phyloP scores from a whole-genome alignment of 2,797 vertebrate species.

The Propithecus perrieri region DNA sequence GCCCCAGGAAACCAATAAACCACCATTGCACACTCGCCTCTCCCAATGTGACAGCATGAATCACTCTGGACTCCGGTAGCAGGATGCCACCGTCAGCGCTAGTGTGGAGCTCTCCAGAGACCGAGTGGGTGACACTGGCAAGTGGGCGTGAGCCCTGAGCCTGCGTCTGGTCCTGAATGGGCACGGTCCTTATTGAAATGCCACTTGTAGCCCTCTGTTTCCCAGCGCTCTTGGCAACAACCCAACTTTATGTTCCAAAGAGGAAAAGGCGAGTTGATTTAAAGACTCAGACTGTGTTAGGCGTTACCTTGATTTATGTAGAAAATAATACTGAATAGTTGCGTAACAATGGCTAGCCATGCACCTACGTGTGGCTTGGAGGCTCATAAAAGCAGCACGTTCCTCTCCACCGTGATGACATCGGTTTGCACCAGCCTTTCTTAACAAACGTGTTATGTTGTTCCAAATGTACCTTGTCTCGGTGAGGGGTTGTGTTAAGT shows the following conservation, averaged over 20 bases:
- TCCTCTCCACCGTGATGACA: conserved; percentile 51
- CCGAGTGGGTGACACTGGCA: neutral
- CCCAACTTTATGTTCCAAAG: conserved; percentile 42
- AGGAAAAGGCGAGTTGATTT: conserved; percentile 75
- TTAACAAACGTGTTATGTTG: conserved; percentile 50
- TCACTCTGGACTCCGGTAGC: neutral
- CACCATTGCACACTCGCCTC: neutral
- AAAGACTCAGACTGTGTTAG: conserved; percentile 11
- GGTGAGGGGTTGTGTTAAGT: conserved; percentile 78
- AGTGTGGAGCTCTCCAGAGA: neutral
- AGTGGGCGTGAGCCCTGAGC: neutral
- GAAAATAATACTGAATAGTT: conserved; percentile 45
- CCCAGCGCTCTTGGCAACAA: conserved; percentile 13
- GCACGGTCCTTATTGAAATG: conserved; percentile 9
- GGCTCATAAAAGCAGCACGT: conserved; percentile 57
- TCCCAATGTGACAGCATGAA: neutral
- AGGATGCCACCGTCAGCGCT: neutral
- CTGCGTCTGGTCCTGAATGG: neutral
- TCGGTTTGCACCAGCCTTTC: conserved; percentile 1
- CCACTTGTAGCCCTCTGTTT: conserved; percentile 39
- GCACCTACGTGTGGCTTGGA: conserved; percentile 59
- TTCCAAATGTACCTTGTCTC: conserved; percentile 56
- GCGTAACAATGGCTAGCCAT: conserved; percentile 34
- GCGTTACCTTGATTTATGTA: conserved; percentile 64
- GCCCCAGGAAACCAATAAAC: neutral